Evolutionary conservation across 2,113 vertebrate species (phyloP).

Genomic region (Sceloporus tristichus): DNA sequence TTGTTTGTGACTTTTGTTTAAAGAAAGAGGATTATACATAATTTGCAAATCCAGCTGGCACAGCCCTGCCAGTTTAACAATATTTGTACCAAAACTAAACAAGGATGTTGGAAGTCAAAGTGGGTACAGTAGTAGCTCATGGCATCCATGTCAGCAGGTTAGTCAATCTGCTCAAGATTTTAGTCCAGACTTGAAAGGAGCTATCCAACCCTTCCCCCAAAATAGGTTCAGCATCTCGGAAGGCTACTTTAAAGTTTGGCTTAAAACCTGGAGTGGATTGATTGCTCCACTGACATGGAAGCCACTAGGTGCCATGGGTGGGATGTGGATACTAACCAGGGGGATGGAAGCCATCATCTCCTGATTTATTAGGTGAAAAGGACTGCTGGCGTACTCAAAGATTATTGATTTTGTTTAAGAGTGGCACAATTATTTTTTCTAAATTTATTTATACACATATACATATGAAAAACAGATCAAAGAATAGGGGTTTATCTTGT

Average conservation of each 20-base stretch:
- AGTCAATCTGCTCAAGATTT: too few relatives aligned
- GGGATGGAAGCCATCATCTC: neutral
- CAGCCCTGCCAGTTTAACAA: neutral
- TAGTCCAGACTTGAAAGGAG: too few relatives aligned
- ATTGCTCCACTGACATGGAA: too few relatives aligned
- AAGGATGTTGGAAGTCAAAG: neutral
- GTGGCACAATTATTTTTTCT: neutral
- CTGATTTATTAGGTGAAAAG: neutral
- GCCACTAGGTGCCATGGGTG: too few relatives aligned
- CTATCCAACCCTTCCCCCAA: too few relatives aligned
- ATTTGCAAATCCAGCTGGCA: conserved; percentile 20
- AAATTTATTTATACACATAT: neutral
- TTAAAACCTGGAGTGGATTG: too few relatives aligned
- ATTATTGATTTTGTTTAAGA: too few relatives aligned
- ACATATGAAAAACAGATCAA: neutral
- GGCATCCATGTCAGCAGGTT: too few relatives aligned
- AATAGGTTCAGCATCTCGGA: too few relatives aligned
- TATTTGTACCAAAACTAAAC: neutral
- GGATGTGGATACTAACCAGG: neutral
- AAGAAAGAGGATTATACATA: neutral
- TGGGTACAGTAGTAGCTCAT: too few relatives aligned
- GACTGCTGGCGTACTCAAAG: neutral
- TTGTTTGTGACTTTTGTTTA: conserved; percentile 38
- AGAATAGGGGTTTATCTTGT: too few relatives aligned
- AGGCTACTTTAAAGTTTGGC: too few relatives aligned